Conservation (phyloP, 2,888 invertebrate genomes). For the Cotesia congregata region DNA sequence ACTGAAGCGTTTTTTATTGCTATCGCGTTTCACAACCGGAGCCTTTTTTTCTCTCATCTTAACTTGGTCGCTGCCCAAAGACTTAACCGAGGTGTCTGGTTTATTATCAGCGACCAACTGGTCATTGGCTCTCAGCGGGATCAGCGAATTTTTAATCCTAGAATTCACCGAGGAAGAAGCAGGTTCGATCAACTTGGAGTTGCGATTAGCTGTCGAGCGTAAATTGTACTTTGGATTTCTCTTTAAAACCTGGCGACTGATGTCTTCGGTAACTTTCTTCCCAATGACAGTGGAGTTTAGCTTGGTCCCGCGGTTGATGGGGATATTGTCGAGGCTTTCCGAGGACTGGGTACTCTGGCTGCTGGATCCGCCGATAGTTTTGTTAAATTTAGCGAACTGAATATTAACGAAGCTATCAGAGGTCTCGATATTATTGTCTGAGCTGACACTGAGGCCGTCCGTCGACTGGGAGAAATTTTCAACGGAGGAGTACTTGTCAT, state of each 20-base stretch:
- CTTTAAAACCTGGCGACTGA: conserved; percentile 17
- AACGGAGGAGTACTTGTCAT: conserved; percentile 41
- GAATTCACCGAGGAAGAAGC: neutral
- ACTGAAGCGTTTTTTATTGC: conserved; percentile 56
- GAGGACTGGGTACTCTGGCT: conserved; percentile 59
- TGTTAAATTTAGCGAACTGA: conserved; percentile 55
- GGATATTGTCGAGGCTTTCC: conserved; percentile 58
- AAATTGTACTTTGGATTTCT: neutral
- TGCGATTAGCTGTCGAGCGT: conserved; percentile 24
- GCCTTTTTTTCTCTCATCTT: conserved; percentile 54
- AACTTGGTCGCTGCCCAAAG: conserved; percentile 51
- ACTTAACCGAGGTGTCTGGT: conserved; percentile 42
- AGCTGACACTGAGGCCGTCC: conserved; percentile 55
- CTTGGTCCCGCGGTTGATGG: conserved; percentile 43
- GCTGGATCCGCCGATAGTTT: conserved; percentile 51
- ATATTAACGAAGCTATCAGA: conserved; percentile 64
- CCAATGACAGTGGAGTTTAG: conserved; percentile 21
- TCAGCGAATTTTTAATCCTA: conserved; percentile 39
- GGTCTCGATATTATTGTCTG: conserved; percentile 61
- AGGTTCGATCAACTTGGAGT: conserved; percentile 11
- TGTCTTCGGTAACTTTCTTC: conserved; percentile 34
- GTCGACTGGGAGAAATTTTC: conserved; percentile 49
- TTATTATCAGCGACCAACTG: conserved; percentile 31
- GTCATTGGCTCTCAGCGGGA: conserved; percentile 51
- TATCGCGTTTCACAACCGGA: conserved; percentile 41